Conservation (phyloP, 2,797 vertebrate genomes). For the Menidia menidia region DNA sequence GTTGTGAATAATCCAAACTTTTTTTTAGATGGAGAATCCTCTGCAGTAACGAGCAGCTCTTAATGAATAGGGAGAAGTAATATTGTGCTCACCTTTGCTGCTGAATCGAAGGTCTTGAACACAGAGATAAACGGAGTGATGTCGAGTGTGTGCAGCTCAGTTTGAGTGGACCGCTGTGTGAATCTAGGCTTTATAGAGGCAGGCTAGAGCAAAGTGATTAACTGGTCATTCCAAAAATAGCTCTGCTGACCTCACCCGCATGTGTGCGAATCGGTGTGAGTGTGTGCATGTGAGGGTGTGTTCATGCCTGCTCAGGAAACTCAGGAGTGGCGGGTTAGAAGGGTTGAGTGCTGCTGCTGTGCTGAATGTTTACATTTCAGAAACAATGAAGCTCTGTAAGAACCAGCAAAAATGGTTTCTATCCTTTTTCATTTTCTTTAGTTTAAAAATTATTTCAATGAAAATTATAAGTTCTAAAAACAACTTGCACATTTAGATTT, state of each 20-base stretch:
- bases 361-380: constrained; percentile 78
- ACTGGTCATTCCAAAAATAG: constrained; percentile 78
- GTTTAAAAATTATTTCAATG: not conserved
- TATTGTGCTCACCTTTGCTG: constrained; percentile 64
- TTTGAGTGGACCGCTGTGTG: constrained; percentile 43
- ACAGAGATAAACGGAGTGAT: constrained; percentile 35
- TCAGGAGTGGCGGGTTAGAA: constrained; percentile 65
- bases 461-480: too few species aligned
- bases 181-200: constrained; percentile 73
- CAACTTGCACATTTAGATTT: not conserved
- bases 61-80: not conserved
- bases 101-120: constrained; percentile 9
- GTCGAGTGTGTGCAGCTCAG: constrained; percentile 49
- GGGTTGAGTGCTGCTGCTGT: constrained; percentile 73
- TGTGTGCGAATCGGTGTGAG: constrained; percentile 41
- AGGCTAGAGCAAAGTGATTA: constrained; percentile 55
- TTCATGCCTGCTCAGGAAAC: constrained; percentile 71
- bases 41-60: not conserved
- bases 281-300: constrained; percentile 61
- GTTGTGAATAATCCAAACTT: not conserved
- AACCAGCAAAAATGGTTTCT: constrained; percentile 14
- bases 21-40: not conserved
- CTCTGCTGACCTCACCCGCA: constrained; percentile 70
- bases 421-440: not conserved
- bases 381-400: constrained; percentile 79